phyloP scores from a whole-genome alignment of 1,140 invertebrate genomes.

The Danaus plexippus region DNA sequence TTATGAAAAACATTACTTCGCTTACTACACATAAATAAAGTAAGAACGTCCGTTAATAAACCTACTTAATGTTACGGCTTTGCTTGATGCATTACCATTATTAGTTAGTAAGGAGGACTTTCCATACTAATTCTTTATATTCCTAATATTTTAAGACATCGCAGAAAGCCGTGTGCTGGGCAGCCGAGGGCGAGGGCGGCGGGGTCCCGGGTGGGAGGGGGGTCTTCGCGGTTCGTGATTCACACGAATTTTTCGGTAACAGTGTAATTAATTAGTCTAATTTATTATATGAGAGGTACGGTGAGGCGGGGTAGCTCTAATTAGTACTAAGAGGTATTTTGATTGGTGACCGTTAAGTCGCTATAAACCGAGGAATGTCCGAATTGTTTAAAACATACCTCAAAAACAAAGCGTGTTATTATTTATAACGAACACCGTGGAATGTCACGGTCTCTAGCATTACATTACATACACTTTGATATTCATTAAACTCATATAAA shows the following conservation, averaged over 20 bases:
- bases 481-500: background rate
- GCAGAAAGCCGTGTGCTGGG: too few species aligned
- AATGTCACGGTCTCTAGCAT: constrained; percentile 10
- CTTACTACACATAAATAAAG: too few species aligned
- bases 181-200: constrained; percentile 17
- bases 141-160: too few species aligned
- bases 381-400: constrained; percentile 12
- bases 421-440: constrained; percentile 11
- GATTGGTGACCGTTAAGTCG: constrained; percentile 20
- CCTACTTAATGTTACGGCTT: too few species aligned
- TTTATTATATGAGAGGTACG: constrained; percentile 23
- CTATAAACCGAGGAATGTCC: constrained; percentile 15
- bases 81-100: too few species aligned
- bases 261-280: constrained; percentile 31
- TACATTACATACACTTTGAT: background rate
- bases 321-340: constrained; percentile 24
- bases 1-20: too few species aligned
- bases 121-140: too few species aligned
- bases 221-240: constrained; percentile 17
- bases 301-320: constrained; percentile 12
- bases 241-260: constrained; percentile 21
- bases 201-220: constrained; percentile 2
- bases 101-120: too few species aligned
- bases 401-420: constrained; percentile 11
- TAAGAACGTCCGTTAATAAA: too few species aligned